Evolutionary conservation across 2,113 vertebrate species (phyloP), one percentile per base, ranked within the genome.

Genomic region (Dipodomys merriami): DNA sequence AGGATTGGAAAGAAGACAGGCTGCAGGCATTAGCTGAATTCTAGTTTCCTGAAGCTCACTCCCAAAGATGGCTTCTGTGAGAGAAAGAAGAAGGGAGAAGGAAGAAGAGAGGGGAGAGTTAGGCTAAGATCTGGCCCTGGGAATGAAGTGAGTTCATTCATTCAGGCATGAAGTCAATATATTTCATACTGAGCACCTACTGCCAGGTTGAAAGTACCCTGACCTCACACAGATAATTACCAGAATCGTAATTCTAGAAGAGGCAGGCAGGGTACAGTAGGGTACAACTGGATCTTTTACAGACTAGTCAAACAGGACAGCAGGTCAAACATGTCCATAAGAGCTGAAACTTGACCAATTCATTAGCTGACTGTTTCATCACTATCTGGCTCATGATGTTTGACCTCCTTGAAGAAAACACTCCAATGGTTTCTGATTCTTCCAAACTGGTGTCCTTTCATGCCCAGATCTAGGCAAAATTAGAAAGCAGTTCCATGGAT

Each of bases 171-270:
- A 25, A 35, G 46, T 57, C 88, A 67, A 49, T 15, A 73, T 19
- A 77, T 77, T 22, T n/a, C 23, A 15, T 74, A 71, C 33, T n/a
- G 57, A 65, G 25, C 30, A 78, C 57, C 46, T 60, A 39, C 60
- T 46, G 18, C 9, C 64, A 73, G 5, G 6, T 29, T 57, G 5
- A 78, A 90, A 30, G 69, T 46, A 33, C 3, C 80, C 35, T 69
- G 71, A 91, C 64, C 53, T 92, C 88, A 68, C 92, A 77, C 5
- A 65, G 39, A 30, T 67, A 83, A 88, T 57, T 46, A 39, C 19
- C n/a, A 69, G n/a, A 72, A 27, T 72, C 67, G 27, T 33, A 33
- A 73, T 73, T 80, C 33, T n/a, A 91, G 35, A 81, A 29, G 57
- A 25, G 68, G 65, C 3, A 35, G 33, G 4, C 29, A 81, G 23